Conservation (phyloP, 2,797 vertebrate genomes). For the Scarus forsteni region DNA sequence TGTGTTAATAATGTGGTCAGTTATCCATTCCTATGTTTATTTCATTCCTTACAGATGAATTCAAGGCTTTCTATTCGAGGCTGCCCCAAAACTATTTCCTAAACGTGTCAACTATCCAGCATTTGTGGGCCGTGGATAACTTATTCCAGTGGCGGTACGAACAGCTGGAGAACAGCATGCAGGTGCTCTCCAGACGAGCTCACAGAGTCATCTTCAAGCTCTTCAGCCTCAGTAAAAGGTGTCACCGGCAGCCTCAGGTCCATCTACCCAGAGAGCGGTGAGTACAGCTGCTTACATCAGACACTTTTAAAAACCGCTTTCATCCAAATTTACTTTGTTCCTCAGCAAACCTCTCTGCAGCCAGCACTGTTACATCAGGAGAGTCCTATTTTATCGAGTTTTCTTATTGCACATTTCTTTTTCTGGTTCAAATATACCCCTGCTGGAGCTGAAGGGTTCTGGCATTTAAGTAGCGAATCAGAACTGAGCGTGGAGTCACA, state of each 20-base stretch:
- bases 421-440: constrained; percentile 8
- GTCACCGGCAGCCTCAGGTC: constrained; percentile 93
- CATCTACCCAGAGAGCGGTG: constrained; percentile 92
- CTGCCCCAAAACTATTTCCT: constrained; percentile 94
- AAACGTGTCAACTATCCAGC: constrained; percentile 91
- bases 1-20: neutral
- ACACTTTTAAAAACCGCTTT: neutral
- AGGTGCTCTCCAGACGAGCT: constrained; percentile 89
- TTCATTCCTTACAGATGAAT: constrained; percentile 89
- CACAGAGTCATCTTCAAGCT: constrained; percentile 95
- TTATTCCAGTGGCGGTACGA: constrained; percentile 94
- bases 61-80: constrained; percentile 93
- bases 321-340: neutral
- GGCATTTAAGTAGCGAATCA: neutral
- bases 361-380: neutral
- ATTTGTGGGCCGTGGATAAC: constrained; percentile 94
- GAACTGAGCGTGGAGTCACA: neutral
- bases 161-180: constrained; percentile 93
- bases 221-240: constrained; percentile 96
- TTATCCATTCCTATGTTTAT: neutral
- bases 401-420: neutral
- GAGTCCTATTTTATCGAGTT: neutral
- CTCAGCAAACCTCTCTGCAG: neutral
- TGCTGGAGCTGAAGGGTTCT: constrained; percentile 2
- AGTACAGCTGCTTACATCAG: constrained; percentile 44